These are phyloP conservation scores for Rattus rattus DNA, from an alignment of 2,113 vertebrate species.

Conservation along the genomic window DNA sequence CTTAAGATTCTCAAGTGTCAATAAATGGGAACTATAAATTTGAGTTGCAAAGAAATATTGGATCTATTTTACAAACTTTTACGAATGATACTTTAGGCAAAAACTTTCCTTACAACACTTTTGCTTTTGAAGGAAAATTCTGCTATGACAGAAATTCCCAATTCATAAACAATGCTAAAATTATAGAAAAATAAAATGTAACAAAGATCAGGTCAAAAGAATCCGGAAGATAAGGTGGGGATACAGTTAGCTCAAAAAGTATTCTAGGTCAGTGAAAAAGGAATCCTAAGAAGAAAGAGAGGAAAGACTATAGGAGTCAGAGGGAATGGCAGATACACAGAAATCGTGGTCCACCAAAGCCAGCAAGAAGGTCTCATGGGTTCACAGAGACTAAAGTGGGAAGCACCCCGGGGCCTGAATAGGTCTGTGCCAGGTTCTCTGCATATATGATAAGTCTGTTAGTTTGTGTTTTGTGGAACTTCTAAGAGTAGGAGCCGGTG, in stretches of 20 bases:
- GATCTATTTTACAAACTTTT: constrained; percentile 8
- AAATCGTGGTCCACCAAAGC: not conserved
- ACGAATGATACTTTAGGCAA: constrained; percentile 10
- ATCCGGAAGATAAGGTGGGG: constrained; percentile 71
- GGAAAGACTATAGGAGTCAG: not conserved
- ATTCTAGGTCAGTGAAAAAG: constrained; percentile 78
- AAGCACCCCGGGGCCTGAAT: too few species aligned
- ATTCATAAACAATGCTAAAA: constrained; percentile 16
- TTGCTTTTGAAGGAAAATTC: constrained; percentile 30
- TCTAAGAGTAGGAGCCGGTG: not conserved
- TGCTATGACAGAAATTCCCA: not conserved
- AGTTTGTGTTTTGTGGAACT: not conserved
- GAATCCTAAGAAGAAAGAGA: not conserved
- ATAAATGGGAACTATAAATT: not conserved
- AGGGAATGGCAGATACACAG: not conserved
- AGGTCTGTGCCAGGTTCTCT: not conserved
- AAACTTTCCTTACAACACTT: not conserved
- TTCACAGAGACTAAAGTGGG: not conserved
- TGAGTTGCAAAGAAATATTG: not conserved
- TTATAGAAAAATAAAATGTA: constrained; percentile 70
- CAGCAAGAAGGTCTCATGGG: not conserved
- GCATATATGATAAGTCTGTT: too few species aligned
- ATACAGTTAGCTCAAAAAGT: constrained; percentile 75
- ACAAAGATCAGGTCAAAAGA: constrained; percentile 70
- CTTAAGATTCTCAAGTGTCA: not conserved